Evolutionary conservation across 2,888 invertebrate genomes (phyloP).

Genomic region (Chymomyza procnemis): DNA sequence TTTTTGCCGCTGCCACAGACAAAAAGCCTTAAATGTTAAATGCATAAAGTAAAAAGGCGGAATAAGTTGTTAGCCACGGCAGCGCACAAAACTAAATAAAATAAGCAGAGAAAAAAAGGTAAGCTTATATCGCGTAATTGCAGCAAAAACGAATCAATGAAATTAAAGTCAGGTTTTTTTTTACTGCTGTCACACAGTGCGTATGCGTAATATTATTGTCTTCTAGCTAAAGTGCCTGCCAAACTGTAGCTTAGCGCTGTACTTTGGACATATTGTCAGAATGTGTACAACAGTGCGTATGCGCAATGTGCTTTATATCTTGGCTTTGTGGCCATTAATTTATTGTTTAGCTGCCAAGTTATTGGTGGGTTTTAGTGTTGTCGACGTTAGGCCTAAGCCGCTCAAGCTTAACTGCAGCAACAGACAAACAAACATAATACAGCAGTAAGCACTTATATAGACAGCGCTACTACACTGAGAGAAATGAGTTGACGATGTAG

Average conservation of each 20-base stretch:
- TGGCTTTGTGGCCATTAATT: constrained; percentile 42
- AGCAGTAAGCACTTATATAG: constrained; percentile 4
- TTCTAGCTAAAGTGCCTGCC: neutral
- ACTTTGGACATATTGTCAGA: neutral
- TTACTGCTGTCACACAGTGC: neutral
- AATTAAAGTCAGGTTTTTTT: constrained; percentile 30
- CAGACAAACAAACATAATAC: constrained; percentile 9
- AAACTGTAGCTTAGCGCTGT: neutral
- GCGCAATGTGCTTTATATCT: constrained; percentile 33
- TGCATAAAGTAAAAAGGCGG: neutral
- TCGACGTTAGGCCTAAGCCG: constrained; percentile 55
- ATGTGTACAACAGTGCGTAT: neutral
- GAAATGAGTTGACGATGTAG: neutral
- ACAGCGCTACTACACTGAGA: constrained; percentile 19
- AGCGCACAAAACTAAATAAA: constrained; percentile 25
- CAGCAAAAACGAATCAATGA: constrained; percentile 21
- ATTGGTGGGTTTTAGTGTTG: constrained; percentile 60
- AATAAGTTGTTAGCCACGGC: neutral
- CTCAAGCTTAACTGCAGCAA: constrained; percentile 30
- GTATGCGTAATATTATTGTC: constrained; percentile 17
- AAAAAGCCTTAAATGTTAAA: neutral
- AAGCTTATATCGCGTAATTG: neutral
- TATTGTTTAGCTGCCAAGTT: constrained; percentile 60
- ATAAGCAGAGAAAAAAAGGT: no score
- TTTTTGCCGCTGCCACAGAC: neutral